Evolutionary conservation across 2,797 vertebrate genomes (phyloP).

Genomic region (Myripristis murdjan): DNA sequence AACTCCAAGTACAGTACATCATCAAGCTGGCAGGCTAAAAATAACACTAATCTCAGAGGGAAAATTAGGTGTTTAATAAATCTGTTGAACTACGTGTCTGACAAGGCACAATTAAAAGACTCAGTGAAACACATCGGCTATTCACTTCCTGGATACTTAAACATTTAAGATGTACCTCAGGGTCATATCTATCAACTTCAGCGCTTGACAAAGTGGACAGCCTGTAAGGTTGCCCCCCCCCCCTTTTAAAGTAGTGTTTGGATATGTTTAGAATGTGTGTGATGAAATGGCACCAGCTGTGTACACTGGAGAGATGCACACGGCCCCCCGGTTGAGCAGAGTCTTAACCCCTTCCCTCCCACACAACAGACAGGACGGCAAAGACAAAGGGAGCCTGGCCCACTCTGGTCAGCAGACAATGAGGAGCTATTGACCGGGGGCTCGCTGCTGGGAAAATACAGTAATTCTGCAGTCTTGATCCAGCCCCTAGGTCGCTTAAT

Average conservation of each 20-base stretch:
- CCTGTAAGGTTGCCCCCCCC: slow-evolving; percentile 59
- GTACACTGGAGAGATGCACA: slow-evolving; percentile 84
- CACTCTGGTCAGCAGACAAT: slow-evolving; percentile 51
- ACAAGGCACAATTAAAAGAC: slow-evolving; percentile 78
- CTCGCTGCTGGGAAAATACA: slow-evolving; percentile 56
- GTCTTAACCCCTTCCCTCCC: slow-evolving; percentile 82
- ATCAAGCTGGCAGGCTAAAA: slow-evolving; percentile 69
- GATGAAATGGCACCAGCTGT: slow-evolving; percentile 89
- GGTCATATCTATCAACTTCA: slow-evolving; percentile 78
- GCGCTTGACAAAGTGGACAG: slow-evolving; percentile 73
- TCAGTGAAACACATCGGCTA: slow-evolving; percentile 73
- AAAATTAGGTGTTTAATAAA: slow-evolving; percentile 83
- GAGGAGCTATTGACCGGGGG: slow-evolving; percentile 25
- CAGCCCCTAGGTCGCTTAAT: slow-evolving; percentile 41
- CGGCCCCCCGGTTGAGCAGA: slow-evolving; percentile 64
- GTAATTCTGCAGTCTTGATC: slow-evolving; percentile 60
- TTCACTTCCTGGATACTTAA: slow-evolving; percentile 69
- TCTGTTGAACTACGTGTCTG: slow-evolving; percentile 76
- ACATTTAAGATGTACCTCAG: slow-evolving; percentile 73
- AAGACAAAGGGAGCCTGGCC: slow-evolving; percentile 55
- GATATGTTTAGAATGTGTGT: slow-evolving; percentile 85
- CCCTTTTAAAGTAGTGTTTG: slow-evolving; percentile 81
- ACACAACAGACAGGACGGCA: slow-evolving; percentile 45
- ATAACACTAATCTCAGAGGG: slow-evolving; percentile 75
- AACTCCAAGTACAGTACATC: slow-evolving; percentile 58